Evolutionary conservation across 2,113 vertebrate genomes (phyloP).

Genomic region (Nesogale talazaci): DNA sequence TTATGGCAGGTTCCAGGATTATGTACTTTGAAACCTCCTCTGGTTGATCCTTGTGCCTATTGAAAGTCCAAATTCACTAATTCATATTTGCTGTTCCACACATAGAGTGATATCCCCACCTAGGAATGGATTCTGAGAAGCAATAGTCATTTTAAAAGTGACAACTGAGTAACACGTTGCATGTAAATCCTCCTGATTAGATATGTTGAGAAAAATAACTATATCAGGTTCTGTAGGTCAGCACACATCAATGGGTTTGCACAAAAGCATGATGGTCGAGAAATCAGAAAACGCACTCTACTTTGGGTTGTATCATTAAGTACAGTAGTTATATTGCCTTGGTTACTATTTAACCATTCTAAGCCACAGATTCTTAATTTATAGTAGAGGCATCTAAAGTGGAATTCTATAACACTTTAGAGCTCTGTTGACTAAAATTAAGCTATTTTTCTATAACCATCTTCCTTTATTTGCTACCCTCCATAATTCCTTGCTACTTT

Average conservation of each 20-base stretch:
- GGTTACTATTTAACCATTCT: neutral
- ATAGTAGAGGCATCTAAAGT: neutral
- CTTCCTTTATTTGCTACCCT: neutral
- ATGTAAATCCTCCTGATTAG: neutral
- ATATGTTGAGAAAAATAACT: neutral
- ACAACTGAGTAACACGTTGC: neutral
- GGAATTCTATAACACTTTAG: neutral
- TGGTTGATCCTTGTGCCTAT: neutral
- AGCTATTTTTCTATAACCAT: neutral
- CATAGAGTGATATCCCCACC: neutral
- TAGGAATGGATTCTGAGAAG: conserved; percentile 19
- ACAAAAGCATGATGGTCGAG: neutral
- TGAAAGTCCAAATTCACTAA: neutral
- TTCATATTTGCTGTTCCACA: neutral
- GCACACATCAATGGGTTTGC: neutral
- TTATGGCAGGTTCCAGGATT: neutral
- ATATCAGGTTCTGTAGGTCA: neutral
- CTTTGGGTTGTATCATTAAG: neutral
- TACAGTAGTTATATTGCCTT: neutral
- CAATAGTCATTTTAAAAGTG: neutral
- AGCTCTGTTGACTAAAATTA: neutral
- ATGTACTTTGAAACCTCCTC: neutral
- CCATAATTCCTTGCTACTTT: neutral
- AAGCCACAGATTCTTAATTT: neutral
- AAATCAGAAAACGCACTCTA: neutral